Conservation (phyloP, 2,797 vertebrate species). For the Acanthiza pusilla region DNA sequence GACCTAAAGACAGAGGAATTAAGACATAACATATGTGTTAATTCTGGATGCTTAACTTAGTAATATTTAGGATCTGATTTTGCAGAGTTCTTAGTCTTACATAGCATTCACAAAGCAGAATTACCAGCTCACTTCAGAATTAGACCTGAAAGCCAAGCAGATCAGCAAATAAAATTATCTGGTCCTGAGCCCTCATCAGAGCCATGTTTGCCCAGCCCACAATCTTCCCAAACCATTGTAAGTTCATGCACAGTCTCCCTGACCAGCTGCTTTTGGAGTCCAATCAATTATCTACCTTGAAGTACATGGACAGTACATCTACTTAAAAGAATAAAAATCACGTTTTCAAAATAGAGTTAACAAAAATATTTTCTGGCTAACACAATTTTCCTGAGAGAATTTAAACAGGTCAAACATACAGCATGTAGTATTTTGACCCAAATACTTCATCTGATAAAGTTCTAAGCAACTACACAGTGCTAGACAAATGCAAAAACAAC, state of each 20-base stretch:
- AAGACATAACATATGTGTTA: background rate
- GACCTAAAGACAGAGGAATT: background rate
- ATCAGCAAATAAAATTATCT: background rate
- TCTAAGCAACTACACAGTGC: background rate
- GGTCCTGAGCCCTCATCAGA: background rate
- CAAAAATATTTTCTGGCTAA: background rate
- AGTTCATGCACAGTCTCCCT: background rate
- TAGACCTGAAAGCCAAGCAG: background rate
- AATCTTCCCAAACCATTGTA: background rate
- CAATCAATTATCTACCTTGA: background rate
- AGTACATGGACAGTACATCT: background rate
- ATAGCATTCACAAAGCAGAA: background rate
- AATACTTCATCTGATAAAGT: background rate
- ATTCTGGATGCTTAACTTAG: background rate
- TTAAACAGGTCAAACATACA: background rate
- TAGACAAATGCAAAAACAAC: background rate
- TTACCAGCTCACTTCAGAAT: background rate
- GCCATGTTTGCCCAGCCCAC: background rate
- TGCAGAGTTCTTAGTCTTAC: background rate
- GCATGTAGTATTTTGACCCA: background rate
- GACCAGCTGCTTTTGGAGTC: background rate
- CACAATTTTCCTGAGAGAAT: background rate
- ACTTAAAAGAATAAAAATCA: background rate
- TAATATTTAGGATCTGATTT: background rate
- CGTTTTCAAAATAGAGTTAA: background rate